Conservation (phyloP, 2,113 vertebrate species). For the Xyliphius kryptos region DNA sequence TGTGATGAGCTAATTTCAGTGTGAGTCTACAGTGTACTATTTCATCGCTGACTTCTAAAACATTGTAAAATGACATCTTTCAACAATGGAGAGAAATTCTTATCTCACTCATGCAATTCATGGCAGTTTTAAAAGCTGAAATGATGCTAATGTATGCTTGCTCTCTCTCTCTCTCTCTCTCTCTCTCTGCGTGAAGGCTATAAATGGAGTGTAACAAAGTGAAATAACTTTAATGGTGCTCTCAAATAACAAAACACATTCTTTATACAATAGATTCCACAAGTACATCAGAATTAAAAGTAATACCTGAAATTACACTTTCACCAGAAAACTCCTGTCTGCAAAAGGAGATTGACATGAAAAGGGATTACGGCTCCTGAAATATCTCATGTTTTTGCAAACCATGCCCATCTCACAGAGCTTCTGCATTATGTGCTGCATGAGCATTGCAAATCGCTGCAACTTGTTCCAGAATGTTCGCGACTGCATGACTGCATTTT, state of each 20-base stretch:
- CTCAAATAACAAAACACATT: conserved; percentile 84
- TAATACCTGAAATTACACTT: conserved; percentile 57
- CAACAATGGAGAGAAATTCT: conserved; percentile 64
- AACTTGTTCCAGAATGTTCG: conserved; percentile 23
- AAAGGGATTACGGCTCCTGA: conserved; percentile 11
- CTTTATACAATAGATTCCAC: conserved; percentile 76
- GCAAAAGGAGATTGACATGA: conserved; percentile 22
- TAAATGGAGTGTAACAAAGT: conserved; percentile 78
- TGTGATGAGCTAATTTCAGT: no score
- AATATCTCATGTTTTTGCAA: conserved; percentile 25
- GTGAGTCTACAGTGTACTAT: no score
- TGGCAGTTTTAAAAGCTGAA: conserved; percentile 86
- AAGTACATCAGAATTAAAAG: conserved; percentile 78
- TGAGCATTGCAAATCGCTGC: conserved; percentile 25
- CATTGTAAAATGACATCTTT: conserved; percentile 87
- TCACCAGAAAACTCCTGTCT: conserved; percentile 31
- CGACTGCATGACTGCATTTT: conserved; percentile 2
- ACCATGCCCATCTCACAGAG: conserved; percentile 23
- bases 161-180: conserved; percentile 73
- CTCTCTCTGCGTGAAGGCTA: conserved; percentile 65
- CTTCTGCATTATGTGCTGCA: conserved; percentile 24
- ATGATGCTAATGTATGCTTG: conserved; percentile 87
- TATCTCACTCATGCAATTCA: conserved; percentile 76
- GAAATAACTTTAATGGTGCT: conserved; percentile 81
- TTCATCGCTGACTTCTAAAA: conserved; percentile 84